A percentile compares a stretch with the other conserved stretches of the same genome.
Conservation (phyloP, 2,797 vertebrate species). For the Salmo trutta region DNA sequence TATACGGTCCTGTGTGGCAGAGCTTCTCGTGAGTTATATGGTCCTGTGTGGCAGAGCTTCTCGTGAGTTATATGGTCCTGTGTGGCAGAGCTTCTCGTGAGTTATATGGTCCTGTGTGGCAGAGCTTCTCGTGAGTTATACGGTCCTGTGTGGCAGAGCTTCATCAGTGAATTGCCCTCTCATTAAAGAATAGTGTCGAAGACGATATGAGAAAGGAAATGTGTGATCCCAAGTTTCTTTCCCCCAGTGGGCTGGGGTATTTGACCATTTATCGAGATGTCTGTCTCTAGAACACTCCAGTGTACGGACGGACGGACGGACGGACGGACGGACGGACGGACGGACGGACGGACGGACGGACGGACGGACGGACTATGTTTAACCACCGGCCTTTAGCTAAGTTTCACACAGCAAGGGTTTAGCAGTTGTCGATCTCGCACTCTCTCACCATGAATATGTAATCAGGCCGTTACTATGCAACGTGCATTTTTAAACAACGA, state of each 20-base stretch:
- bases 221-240: not conserved
- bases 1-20: conserved; percentile 8
- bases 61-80: conserved; percentile 33
- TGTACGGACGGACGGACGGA: too few species aligned
- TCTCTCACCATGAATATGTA: conserved; percentile 49
- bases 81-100: conserved; percentile 29
- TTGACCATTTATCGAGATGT: conserved; percentile 20
- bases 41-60: conserved; percentile 12
- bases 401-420: conserved; percentile 43
- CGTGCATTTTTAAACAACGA: conserved; percentile 25
- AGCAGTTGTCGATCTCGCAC: conserved; percentile 21
- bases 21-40: conserved; percentile 42
- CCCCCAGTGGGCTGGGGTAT: conserved; percentile 3
- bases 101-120: conserved; percentile 19
- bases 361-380: not conserved
- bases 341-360: too few species aligned
- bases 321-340: too few species aligned
- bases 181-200: conserved; percentile 50
- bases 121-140: conserved; percentile 39
- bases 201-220: conserved; percentile 12
- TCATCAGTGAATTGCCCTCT: conserved; percentile 44
- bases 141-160: conserved; percentile 37
- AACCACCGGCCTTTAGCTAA: conserved; percentile 20
- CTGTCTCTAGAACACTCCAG: not conserved
- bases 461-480: conserved; percentile 46